phyloP scores from a whole-genome alignment of 1,140 invertebrate species.

The Goniozus legneri region DNA sequence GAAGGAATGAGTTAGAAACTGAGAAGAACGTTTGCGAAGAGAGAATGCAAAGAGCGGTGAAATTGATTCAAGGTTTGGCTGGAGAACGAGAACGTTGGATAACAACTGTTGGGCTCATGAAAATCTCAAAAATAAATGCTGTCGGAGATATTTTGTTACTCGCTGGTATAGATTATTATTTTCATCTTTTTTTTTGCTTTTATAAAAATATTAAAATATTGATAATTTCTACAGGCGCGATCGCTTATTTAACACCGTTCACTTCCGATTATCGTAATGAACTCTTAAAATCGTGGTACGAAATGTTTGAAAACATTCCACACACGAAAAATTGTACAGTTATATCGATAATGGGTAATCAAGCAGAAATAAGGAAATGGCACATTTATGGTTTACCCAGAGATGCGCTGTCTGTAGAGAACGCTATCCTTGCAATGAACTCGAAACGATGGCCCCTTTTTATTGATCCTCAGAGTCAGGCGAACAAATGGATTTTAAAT shows the following conservation, averaged over 20 bases:
- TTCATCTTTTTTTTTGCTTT: too few relatives aligned
- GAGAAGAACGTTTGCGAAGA: conserved; percentile 74
- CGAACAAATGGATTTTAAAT: conserved; percentile 71
- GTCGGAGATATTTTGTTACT: conserved; percentile 60
- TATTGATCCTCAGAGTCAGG: conserved; percentile 70
- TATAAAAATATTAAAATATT: too few relatives aligned
- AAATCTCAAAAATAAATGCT: conserved; percentile 62
- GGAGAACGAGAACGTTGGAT: conserved; percentile 66
- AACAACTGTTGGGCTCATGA: conserved; percentile 61
- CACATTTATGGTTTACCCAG: conserved; percentile 67
- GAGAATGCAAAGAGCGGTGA: conserved; percentile 72
- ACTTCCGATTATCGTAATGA: conserved; percentile 55
- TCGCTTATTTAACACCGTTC: conserved; percentile 69
- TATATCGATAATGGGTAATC: conserved; percentile 60
- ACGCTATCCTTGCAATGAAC: conserved; percentile 64
- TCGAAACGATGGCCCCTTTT: conserved; percentile 64
- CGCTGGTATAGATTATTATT: conserved; percentile 46
- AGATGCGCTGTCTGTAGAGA: conserved; percentile 67
- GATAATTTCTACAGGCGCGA: conserved; percentile 62
- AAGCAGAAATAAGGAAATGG: conserved; percentile 62
- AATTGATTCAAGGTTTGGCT: conserved; percentile 61
- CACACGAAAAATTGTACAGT: conserved; percentile 60
- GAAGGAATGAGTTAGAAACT: conserved; percentile 66
- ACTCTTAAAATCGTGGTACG: conserved; percentile 38
- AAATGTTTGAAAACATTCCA: conserved; percentile 44